These are phyloP conservation scores for Leucosticte australis DNA, from an alignment of 2,113 vertebrate genomes.

Conservation along the genomic window DNA sequence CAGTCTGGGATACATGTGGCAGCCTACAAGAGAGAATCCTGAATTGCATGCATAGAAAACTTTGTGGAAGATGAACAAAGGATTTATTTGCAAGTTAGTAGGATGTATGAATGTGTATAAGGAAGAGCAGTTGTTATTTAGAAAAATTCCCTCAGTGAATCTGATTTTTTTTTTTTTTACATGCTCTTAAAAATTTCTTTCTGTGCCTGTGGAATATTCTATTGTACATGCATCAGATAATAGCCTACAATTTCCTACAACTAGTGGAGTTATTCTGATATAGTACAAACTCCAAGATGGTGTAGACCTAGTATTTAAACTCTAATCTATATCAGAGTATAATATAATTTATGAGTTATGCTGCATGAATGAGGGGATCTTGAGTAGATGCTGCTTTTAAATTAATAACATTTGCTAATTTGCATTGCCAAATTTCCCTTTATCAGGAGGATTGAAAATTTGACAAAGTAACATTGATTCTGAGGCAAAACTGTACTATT, in stretches of 20 bases:
- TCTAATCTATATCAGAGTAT: background rate
- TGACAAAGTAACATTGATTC: background rate
- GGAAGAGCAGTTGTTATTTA: background rate
- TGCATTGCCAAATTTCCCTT: background rate
- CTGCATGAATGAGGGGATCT: background rate
- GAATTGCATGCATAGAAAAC: background rate
- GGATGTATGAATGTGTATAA: background rate
- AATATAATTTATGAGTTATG: background rate
- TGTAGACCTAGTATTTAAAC: background rate
- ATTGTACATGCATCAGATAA: background rate
- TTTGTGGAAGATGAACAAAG: background rate
- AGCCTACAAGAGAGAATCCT: background rate
- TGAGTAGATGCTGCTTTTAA: background rate
- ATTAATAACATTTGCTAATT: background rate
- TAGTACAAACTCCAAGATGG: background rate
- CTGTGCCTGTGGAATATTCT: background rate
- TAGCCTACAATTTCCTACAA: background rate
- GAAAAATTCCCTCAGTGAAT: background rate
- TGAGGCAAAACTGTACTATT: background rate
- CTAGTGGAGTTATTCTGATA: background rate
- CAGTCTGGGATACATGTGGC: background rate
- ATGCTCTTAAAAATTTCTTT: background rate
- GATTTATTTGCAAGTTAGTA: background rate
- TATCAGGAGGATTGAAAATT: background rate
- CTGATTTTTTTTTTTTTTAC: background rate